Base-by-base conservation (phyloP, 2,113 vertebrate species). In the Odocoileus virginianus region DNA sequence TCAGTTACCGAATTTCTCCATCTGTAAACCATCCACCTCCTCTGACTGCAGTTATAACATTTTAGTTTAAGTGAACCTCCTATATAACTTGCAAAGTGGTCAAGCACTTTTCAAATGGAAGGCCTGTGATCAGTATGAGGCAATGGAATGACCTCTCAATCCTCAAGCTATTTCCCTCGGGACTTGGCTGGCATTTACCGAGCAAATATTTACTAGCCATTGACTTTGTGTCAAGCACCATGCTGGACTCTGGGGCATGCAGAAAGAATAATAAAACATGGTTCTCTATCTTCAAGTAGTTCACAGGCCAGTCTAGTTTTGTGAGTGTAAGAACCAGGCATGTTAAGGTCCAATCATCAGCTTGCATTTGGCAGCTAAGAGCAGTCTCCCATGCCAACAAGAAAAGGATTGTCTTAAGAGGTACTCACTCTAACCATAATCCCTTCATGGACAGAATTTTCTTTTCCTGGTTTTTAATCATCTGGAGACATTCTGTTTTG, bases 221-320 rank as follows among this genome's bases (percentile, higher is more conserved):
- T 95, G 87, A 81, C 40, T 97, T 93, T 93, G 27, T 89, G 87
- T 64, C 86, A 93, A 96, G 91, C 25, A 91, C n/a, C 19, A 25
- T 89, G 30, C 67, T 55, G 60, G 45, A 25, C 45, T 84, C 36
- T 36, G 30, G 67, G 27, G 30, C 54, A n/a, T 0, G 79, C 15
- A 89, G 43, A 81, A 95, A 89, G 28, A 81, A 90, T 47, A 58
- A 87, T 28, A 61, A 50, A 60, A 58, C 3, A 50, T 11, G 25
- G 7, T 11, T 88, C 33, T 60, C 61, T 87, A 27, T 82, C 45
- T 95, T 92, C 47, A 33, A 78, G 33, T 50, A 85, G n/a, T 43
- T 93, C 50, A 88, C 5, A 71, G 40, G 14, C n/a, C 17, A 30
- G 7, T 33, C 33, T 50, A 82, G 27, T 25, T 85, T 14, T 90